Base-by-base conservation (phyloP, 2,888 invertebrate species). In the Liodrosophila aerea region DNA sequence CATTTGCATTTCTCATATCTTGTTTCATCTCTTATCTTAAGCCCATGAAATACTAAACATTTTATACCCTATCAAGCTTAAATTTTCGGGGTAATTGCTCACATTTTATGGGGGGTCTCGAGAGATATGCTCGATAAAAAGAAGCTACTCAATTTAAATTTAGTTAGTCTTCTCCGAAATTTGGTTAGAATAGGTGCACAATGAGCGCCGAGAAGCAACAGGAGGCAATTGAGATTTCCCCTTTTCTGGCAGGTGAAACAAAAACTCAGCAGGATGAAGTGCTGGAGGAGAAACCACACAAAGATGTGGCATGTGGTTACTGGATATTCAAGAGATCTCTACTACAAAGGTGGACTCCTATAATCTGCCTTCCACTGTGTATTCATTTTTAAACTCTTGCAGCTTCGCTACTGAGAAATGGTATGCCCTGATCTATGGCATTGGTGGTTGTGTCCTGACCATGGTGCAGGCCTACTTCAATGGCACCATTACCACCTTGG, bases 381-480 rank as follows among this genome's bases (percentile, higher is more conserved):
- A 29, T 29, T 7, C 9, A 29, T 7, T 7, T 29, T 11, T 3
- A 2, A 4, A 5, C n/a, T 2, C 13, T 7, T 3, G 0, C 31
- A 90, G 90, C 41, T 85, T 89, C 44, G 90, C 89, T n/a, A 90
- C 87, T 82, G 89, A 89, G 59, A 88, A 88, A 33, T 76, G 83
- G n/a, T 90, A 87, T 50, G 89, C 93, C 0, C 88, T 92, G 49
- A 87, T 94, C 0, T 94, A 94, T 74, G 93, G 94, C 9, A 85
- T 94, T 4, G 90, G 93, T 1, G 94, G 94, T 0, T 93, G 93
- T 73, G 91, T 94, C 45, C 92, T 93, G 78, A 91, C 93, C 4
- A 93, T 94, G 71, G 92, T 92, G 56, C 93, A 92, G 81, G 92
- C 94, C 0, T 94, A 94, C 82, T 94, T 93, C 80, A 93, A 93